phyloP scores from a whole-genome alignment of 2,888 invertebrate genomes.

The Eupithecia dodoneata region DNA sequence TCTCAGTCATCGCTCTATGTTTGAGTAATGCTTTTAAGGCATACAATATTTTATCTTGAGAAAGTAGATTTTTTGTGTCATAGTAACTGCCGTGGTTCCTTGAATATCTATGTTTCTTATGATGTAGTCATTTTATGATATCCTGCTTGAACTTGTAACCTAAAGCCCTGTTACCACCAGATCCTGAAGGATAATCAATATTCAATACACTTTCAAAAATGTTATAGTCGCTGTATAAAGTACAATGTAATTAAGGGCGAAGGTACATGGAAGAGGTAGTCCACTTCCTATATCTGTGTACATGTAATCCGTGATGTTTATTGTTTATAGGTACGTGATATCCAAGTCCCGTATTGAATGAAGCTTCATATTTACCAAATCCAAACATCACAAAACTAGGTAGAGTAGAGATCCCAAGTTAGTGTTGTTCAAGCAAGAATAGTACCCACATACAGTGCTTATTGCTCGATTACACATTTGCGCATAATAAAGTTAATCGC shows the following conservation, averaged over 20 bases:
- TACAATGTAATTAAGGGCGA: too few species aligned
- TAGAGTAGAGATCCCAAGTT: neutral
- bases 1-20: too few species aligned
- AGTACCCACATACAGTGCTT: constrained; percentile 27
- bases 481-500: constrained; percentile 35
- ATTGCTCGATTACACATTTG: constrained; percentile 27
- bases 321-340: too few species aligned
- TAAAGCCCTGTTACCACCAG: neutral
- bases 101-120: neutral
- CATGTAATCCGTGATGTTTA: too few species aligned
- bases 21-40: too few species aligned
- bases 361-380: too few species aligned
- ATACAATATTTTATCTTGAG: neutral
- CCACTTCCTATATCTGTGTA: too few species aligned
- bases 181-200: neutral
- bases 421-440: neutral
- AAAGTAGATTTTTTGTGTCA: neutral
- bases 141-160: neutral
- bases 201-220: neutral
- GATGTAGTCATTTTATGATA: neutral
- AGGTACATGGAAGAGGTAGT: too few species aligned
- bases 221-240: neutral
- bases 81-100: neutral
- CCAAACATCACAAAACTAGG: neutral
- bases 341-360: too few species aligned